Percentiles rank a stretch among this genome's conserved stretches.
Evolutionary conservation across 1,140 invertebrate genomes (phyloP).

Genomic region (Condylostylus longicornis): DNA sequence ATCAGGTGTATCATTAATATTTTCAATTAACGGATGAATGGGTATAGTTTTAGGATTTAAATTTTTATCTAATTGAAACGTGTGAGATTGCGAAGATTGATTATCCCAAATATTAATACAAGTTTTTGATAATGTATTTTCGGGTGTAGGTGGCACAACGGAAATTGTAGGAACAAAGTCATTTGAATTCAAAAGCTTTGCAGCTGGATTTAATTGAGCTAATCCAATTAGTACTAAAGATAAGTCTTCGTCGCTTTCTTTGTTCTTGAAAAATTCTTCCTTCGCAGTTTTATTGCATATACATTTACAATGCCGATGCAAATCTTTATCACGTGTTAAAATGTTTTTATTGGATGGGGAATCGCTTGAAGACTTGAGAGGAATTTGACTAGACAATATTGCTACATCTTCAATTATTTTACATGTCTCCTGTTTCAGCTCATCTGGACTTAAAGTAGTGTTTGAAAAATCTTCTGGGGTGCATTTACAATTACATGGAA

Average conservation of each 20-base stretch:
- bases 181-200: conserved; percentile 45
- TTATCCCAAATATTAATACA: conserved; percentile 29
- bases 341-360: too few species aligned
- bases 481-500: conserved; percentile 25
- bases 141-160: conserved; percentile 58
- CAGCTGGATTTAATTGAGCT: conserved; percentile 45
- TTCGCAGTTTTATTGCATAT: conserved; percentile 9
- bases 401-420: conserved; percentile 24
- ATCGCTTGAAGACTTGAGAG: background rate
- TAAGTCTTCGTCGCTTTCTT: conserved; percentile 38
- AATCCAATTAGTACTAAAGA: conserved; percentile 47
- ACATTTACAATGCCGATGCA: conserved; percentile 7
- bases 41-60: conserved; percentile 17
- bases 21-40: conserved; percentile 24
- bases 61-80: too few species aligned
- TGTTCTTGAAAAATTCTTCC: conserved; percentile 3
- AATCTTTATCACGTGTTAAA: too few species aligned
- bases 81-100: too few species aligned
- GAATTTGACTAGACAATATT: conserved; percentile 1
- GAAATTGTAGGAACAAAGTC: conserved; percentile 49
- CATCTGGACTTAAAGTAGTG: conserved; percentile 19
- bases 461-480: conserved; percentile 24
- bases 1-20: conserved; percentile 37
- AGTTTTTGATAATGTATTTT: conserved; percentile 34
- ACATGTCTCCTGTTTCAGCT: conserved; percentile 27